These are phyloP conservation scores for Trematomus loennbergii DNA, from an alignment of 2,113 vertebrate genomes.

Conservation along the genomic window DNA sequence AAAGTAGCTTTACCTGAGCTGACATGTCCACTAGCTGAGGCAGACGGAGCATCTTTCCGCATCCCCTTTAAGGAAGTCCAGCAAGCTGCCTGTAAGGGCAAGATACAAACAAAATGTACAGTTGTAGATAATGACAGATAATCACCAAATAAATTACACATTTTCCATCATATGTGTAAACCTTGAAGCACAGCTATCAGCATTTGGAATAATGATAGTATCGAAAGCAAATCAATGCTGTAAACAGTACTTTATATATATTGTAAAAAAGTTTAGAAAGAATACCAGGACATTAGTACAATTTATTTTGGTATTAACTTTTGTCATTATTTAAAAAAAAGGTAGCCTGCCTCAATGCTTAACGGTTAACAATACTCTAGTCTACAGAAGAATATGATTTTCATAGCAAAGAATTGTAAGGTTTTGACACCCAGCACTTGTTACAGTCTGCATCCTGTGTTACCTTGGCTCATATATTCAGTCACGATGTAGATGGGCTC, in stretches of 20 bases:
- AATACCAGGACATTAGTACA: not conserved
- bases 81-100: slow-evolving; percentile 88
- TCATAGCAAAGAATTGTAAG: too few species aligned
- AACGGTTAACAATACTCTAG: not conserved
- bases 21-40: slow-evolving; percentile 98
- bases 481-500: slow-evolving; percentile 98
- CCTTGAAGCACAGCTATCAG: not conserved
- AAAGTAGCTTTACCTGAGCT: slow-evolving; percentile 87
- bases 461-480: slow-evolving; percentile 97
- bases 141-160: not conserved
- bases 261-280: not conserved
- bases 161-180: not conserved
- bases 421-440: not conserved
- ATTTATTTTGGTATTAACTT: too few species aligned
- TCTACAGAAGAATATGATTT: too few species aligned
- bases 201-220: too few species aligned
- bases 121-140: not conserved
- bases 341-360: too few species aligned
- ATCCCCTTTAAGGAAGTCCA: slow-evolving; percentile 97
- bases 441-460: not conserved
- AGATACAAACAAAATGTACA: slow-evolving; percentile 10
- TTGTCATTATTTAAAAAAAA: too few species aligned
- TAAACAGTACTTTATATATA: not conserved
- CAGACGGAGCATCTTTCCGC: slow-evolving; percentile 94
- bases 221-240: not conserved